Base-by-base conservation (phyloP, 2,797 vertebrate species). In the Syncerus caffer region DNA sequence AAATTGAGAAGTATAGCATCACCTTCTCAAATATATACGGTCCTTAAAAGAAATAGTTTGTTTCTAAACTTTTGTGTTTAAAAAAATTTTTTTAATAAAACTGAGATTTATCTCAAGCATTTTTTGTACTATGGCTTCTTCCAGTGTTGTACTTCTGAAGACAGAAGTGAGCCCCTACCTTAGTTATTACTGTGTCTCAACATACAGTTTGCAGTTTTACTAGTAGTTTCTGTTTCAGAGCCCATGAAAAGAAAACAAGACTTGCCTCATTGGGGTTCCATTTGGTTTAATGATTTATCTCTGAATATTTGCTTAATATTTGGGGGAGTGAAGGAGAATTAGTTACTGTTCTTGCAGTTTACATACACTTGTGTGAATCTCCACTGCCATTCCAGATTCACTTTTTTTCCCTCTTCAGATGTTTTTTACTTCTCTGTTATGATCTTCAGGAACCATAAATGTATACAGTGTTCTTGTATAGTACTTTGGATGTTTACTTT, bases 41-140 rank as follows among this genome's bases (percentile, higher is more conserved):
- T 95, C 96, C 50, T 96, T 79, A 80, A 76, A 90, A 60, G 50
- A 94, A 55, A 93, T 85, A 87, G 74, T 97, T 96, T 92, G 38
- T 94, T 95, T 90, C 85, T 82, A 86, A 78, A 84, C 38, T 5
- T 96, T 29, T 62, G 79, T 97, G 92, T 88, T 93, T 47, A 71
- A 80, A 78, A 25, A 42, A 29, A 7, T 62, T 96, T 96, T 96
- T 57, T 55, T 25, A 51, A 29, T 85, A 93, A 93, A 95, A 92
- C 50, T 55, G 51, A 87, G 78, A 74, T 91, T 92, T 87, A 25
- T 84, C 34, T 86, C 17, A 89, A 89, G 78, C 45, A 29, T 84
- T 94, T 93, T 84, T 38, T 67, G 14, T 64, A 76, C 31, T 50
- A 45, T 93, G 34, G 82, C 94, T 96, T 89, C 27, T 96, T 89